Evolutionary conservation across 2,888 invertebrate genomes (phyloP), one percentile per base, ranked within the genome.

Genomic region (Rotaria sp.): DNA sequence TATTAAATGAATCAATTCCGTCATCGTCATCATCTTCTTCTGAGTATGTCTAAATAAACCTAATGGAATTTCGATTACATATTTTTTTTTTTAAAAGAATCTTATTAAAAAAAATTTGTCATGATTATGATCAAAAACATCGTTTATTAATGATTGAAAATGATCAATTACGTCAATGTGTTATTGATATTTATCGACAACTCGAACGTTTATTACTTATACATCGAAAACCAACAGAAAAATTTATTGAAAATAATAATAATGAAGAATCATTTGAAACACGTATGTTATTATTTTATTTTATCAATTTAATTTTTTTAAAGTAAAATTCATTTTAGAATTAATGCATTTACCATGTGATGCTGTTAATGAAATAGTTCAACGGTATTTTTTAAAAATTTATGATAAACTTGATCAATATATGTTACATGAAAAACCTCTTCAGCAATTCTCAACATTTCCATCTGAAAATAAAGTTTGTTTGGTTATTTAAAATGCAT

Each of bases 71-170:
- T 67, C 24, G 21, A 52, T 24, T 21, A 11, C 21, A 52, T 7
- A 52, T 52, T 52, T 52, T 52, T 5, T 55, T 55, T 11, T 52
- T 52, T 21, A 10, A 24, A 21, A 67, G 45, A 80, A 13, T n/a
- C 0, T 45, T 80, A 26, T 45, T 80, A 45, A 41, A 80, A n/a
- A 80, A 45, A 45, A 80, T 80, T 13, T 45, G 41, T n/a, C 35
- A 80, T 80, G 80, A 80, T 35, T 80, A 45, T 45, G 80, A 80
- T 80, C 80, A 80, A 45, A 80, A 80, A 45, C 80, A 80, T 80
- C 80, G 80, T 45, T 45, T 80, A 80, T 80, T 80, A 26, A 80
- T 80, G 41, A 41, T 80, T n/a, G 80, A 80, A 41, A 80, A 80
- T n/a, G 80, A 80, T 4, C 80, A 80, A 80, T n/a, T 80, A n/a